A percentile compares a stretch with the other conserved stretches of the same genome.
phyloP scores from a whole-genome alignment of 2,113 vertebrate genomes.

The Pavo muticus region DNA sequence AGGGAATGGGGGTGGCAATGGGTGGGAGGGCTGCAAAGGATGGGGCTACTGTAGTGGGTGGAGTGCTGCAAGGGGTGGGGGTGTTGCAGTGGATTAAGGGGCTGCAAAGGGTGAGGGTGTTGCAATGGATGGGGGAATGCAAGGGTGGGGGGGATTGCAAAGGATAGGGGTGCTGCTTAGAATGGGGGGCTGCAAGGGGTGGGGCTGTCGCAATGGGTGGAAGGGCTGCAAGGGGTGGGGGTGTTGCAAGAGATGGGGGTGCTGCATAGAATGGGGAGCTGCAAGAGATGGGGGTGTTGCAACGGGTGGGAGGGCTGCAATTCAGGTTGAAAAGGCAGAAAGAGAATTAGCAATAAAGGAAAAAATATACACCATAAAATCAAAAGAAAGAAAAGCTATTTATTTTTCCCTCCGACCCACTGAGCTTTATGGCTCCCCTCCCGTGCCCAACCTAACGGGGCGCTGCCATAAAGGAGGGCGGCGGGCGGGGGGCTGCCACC shows the following conservation, averaged over 20 bases:
- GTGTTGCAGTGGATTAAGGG: too few relatives aligned
- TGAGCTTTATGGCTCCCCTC: constrained; percentile 28
- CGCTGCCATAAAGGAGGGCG: background rate
- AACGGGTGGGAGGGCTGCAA: background rate
- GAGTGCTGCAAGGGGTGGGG: fast-evolving
- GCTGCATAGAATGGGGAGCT: background rate
- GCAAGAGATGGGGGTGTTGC: background rate
- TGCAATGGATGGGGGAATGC: too few relatives aligned
- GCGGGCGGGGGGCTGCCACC: too few relatives aligned
- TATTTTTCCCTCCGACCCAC: background rate
- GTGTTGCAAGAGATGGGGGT: too few relatives aligned
- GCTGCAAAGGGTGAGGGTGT: background rate
- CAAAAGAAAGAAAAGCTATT: background rate
- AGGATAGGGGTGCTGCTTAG: too few relatives aligned
- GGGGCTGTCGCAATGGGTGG: background rate
- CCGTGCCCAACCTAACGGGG: background rate
- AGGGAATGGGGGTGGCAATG: too few relatives aligned
- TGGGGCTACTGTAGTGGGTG: fast-evolving
- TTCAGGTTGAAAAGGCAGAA: background rate
- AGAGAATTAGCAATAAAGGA: constrained; percentile 29
- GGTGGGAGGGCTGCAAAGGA: too few relatives aligned
- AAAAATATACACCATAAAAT: background rate
- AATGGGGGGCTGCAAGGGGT: too few relatives aligned
- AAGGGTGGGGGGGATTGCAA: fast-evolving
- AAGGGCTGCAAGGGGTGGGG: too few relatives aligned